A percentile compares a stretch with the other conserved stretches of the same genome.
These are phyloP conservation scores for Eilema caniola DNA, from an alignment of 2,888 invertebrate genomes.

Conservation along the genomic window DNA sequence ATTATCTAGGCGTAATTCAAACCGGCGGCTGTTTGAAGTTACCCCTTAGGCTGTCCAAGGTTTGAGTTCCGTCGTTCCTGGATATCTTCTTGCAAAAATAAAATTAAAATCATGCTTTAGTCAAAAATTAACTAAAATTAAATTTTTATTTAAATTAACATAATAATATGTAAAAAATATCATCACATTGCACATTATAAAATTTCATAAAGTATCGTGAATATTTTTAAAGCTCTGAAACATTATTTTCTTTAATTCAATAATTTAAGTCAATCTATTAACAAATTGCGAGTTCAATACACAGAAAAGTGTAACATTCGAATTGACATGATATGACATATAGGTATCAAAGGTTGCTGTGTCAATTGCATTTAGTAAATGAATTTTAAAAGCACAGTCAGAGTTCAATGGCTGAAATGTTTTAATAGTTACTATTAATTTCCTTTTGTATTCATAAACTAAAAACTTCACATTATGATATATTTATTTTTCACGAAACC, in stretches of 20 bases:
- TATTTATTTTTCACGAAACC: neutral
- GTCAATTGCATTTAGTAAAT: slow-evolving; percentile 48
- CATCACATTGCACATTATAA: neutral
- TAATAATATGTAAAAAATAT: no score
- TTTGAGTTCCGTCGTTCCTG: neutral
- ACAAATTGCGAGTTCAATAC: slow-evolving; percentile 25
- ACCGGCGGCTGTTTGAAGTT: no score
- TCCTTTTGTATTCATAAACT: neutral
- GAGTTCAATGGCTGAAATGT: slow-evolving; percentile 40
- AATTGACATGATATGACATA: slow-evolving; percentile 41
- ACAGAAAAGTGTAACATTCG: slow-evolving; percentile 25
- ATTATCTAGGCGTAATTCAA: no score
- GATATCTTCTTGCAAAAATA: neutral
- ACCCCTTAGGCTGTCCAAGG: no score
- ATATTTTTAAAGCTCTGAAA: neutral
- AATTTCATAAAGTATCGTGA: neutral
- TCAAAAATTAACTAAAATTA: no score
- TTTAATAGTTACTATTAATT: slow-evolving; percentile 16
- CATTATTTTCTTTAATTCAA: slow-evolving; percentile 32
- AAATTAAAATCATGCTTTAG: no score
- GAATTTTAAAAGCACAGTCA: slow-evolving; percentile 47
- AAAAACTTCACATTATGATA: neutral
- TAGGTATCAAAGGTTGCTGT: slow-evolving; percentile 23
- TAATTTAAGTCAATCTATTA: slow-evolving; percentile 49
- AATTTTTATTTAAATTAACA: no score